Evolutionary conservation across 2,888 invertebrate species (phyloP), one percentile per base, ranked within the genome.

Genomic region (Hyposoter didymator): DNA sequence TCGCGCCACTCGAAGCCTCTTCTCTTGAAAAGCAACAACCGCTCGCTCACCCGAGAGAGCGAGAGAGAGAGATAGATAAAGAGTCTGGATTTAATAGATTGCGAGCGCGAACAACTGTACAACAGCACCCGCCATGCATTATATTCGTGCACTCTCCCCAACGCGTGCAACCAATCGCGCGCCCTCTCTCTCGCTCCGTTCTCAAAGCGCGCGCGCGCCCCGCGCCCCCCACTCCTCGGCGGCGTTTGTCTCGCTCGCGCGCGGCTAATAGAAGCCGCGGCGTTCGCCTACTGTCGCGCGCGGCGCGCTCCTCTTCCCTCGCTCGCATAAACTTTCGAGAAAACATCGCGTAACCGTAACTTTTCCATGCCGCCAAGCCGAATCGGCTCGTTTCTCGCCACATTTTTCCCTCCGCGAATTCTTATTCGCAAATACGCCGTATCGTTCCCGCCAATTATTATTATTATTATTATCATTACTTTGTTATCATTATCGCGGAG

Each of bases 241-340:
- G 64, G 28, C 55, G 19, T 69, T 28, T 67, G 47, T 67, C 17
- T 78, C 78, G 66, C n/a, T 70, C 80, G 72, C 66, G 55, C 72
- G 59, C 78, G 19, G 35, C 69, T 55, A 69, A 67, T 69, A 69
- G 81, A 74, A 81, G 59, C 66, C 66, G 74, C 39, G 66, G 39
- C 70, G 43, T 59, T 76, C 82, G 52, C 52, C 72, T 73, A 82
- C 80, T 88, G 74, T 84, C 88, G 89, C 87, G 89, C 84, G 72
- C 78, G n/a, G n/a, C n/a, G n/a, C n/a, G n/a, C n/a, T n/a, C n/a
- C n/a, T n/a, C n/a, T n/a, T n/a, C n/a, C n/a, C n/a, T n/a, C n/a
- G 52, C 69, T 87, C 87, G 89, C 91, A 91, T 90, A 90, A 92
- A 91, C 92, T 90, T 91, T 93, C 89, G 90, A 90, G 92, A 92